These are phyloP conservation scores for Eutolmus rufibarbis DNA, from an alignment of 2,888 invertebrate genomes.

Conservation along the genomic window DNA sequence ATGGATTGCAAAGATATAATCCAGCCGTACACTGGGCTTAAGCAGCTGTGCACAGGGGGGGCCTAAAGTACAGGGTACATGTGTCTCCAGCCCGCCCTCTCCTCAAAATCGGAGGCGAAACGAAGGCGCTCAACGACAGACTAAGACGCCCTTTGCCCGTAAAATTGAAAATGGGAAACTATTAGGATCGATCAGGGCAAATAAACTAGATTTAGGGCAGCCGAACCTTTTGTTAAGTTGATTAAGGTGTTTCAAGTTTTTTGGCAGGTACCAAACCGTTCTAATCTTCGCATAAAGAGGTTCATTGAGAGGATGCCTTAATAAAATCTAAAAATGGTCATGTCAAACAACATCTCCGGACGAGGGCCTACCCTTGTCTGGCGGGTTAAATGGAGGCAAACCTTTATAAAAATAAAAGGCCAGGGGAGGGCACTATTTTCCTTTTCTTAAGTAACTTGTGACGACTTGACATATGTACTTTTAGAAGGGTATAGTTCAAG, in stretches of 20 bases:
- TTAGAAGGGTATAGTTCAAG: conserved; percentile 15
- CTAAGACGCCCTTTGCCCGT: conserved; percentile 12
- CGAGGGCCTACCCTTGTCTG: conserved; percentile 23
- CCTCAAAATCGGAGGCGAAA: background rate
- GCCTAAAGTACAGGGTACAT: background rate
- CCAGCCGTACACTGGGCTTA: background rate
- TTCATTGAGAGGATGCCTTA: conserved; percentile 24
- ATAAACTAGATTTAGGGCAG: conserved; percentile 24
- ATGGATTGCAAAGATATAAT: background rate
- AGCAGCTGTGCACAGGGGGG: background rate
- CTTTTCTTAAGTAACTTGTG: background rate
- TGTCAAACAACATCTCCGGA: conserved; percentile 28
- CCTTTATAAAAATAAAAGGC: conserved; percentile 15
- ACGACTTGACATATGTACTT: conserved; percentile 19
- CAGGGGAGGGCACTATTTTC: background rate
- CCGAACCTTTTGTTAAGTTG: conserved; percentile 29
- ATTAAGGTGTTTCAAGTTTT: conserved; percentile 39
- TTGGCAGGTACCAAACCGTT: conserved; percentile 32
- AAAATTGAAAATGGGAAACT: conserved; percentile 35
- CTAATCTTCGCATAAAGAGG: conserved; percentile 31
- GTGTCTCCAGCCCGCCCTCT: background rate
- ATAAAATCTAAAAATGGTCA: conserved; percentile 34
- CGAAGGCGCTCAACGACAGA: background rate
- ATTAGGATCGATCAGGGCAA: conserved; percentile 35
- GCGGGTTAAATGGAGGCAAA: conserved; percentile 21